Base-by-base conservation (phyloP, 2,888 invertebrate genomes). In the Phragmatobia fuliginosa region DNA sequence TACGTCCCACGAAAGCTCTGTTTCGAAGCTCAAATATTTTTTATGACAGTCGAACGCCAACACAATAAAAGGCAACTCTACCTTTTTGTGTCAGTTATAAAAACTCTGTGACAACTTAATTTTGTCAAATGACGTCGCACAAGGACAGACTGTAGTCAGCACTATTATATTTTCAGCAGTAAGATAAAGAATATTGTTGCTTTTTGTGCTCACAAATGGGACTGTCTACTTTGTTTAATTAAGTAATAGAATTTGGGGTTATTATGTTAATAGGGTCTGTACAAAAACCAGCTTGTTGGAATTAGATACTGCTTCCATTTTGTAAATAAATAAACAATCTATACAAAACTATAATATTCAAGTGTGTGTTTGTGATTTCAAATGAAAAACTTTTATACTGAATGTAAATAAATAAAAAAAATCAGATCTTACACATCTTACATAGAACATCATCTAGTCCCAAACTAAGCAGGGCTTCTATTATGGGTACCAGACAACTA, bases 221-320 rank as follows among this genome's bases (percentile, higher is more conserved):
- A 16, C 56, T 28, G 10, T 62, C 38, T 62, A 62, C 38, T 62
- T 62, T 41, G 28, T 21, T 62, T 62, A 41, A 62, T 41, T 38
- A 38, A 61, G 38, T 18, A 25, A 61, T n/a, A 38, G 25, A 25
- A 21, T 16, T 33, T n/a, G 11, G 32, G 31, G 32, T 14, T 14
- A n/a, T 38, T 61, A 36, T 25, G n/a, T 38, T 21, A 36, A 38
- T 14, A 18, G 7, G 38, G 28, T 10, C 61, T 25, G 38, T 32
- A 28, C 28, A 18, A 62, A 62, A 25, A 38, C 25, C 18, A 28
- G 28, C 38, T 62, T 25, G 10, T 3, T 62, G 61, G 38, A 62
- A 38, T 38, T 18, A n/a, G 18, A 38, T 28, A 38, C 28, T 36
- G 36, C 36, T 36, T 36, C 36, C 36, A 36, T 36, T 36, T 36